These are phyloP conservation scores for Whitmania pigra DNA, from an alignment of 1,140 invertebrate species.

Conservation along the genomic window DNA sequence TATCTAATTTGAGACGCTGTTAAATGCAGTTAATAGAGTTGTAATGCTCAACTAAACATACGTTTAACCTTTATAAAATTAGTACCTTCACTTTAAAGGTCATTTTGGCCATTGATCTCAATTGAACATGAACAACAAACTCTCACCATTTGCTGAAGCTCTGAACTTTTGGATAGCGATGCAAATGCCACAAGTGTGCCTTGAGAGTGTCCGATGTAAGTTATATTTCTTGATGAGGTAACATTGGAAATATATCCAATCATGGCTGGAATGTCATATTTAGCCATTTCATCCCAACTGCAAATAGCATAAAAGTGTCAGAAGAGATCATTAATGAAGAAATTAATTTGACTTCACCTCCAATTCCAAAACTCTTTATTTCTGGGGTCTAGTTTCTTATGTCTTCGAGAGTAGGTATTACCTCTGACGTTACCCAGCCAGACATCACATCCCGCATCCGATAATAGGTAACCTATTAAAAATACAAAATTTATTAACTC, in stretches of 20 bases:
- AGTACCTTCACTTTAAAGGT: too few relatives aligned
- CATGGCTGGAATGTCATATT: constrained; percentile 56
- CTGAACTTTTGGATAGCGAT: constrained; percentile 32
- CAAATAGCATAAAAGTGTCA: constrained; percentile 24
- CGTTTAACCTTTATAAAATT: too few relatives aligned
- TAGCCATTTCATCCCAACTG: constrained; percentile 65
- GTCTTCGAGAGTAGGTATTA: constrained; percentile 48
- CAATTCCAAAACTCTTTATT: constrained; percentile 60
- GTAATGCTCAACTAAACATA: neutral
- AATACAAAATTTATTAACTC: too few relatives aligned
- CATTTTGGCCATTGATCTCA: too few relatives aligned
- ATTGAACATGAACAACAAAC: too few relatives aligned
- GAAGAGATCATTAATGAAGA: too few relatives aligned
- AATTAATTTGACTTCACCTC: constrained; percentile 36
- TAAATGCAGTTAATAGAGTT: neutral
- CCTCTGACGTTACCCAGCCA: constrained; percentile 58
- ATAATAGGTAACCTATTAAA: constrained; percentile 38
- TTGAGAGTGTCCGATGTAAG: constrained; percentile 60
- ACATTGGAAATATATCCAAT: constrained; percentile 52
- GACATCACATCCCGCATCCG: constrained; percentile 62
- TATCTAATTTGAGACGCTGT: neutral
- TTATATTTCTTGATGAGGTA: constrained; percentile 47
- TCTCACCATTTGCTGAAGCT: constrained; percentile 22
- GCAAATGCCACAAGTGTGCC: constrained; percentile 48
- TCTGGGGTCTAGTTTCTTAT: constrained; percentile 44